Base-by-base conservation (phyloP, 2,113 vertebrate species). In the Myanophis thanlyinensis region DNA sequence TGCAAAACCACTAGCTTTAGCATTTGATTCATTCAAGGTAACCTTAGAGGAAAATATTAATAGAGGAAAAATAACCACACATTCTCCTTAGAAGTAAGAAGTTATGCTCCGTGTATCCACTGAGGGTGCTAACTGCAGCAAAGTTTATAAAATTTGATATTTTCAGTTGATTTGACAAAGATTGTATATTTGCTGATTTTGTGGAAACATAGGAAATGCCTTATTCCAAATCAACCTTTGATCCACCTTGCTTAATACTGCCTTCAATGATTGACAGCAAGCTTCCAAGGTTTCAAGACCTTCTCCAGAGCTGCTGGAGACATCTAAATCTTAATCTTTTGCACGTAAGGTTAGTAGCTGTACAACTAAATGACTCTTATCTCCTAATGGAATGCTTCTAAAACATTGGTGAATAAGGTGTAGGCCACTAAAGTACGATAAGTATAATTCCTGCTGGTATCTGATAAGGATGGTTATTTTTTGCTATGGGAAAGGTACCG, bases 1-100 rank as follows among this genome's bases (percentile, higher is more conserved):
- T 89, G 0, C 85, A 94, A 95, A 94, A 95, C 95, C 95, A 92
- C 94, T 96, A 96, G 92, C 30, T 85, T 49, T 59, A 53, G 25
- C 15, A 27, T 73, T 44, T 15, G 10, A 80, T n/a, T 92, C 27
- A 53, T 88, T 92, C 30, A 54, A 44, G 5, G 52, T 48, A 80
- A 80, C 35, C 85, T 35, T 52, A 30, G 59, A 20, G 13, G 12
- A 52, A 67, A 51, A 88, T 44, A 40, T 13, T 46, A 44, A 5
- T 13, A 54, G 10, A n/a, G 51, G 51, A 47, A 23, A 86, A 92
- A 92, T 13, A 53, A 13, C 5, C 53, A 48, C 40, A 52, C 13
- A 7, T 47, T 89, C 35, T 54, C 67, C 25, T 53, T 51, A 53
- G 10, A 35, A 53, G 30, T 7, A 49, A 80, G 15, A 22, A 11